A percentile compares a stretch with the other conserved stretches of the same genome.
Evolutionary conservation across 2,113 vertebrate species (phyloP).

Genomic region (Probosciger aterrimus): DNA sequence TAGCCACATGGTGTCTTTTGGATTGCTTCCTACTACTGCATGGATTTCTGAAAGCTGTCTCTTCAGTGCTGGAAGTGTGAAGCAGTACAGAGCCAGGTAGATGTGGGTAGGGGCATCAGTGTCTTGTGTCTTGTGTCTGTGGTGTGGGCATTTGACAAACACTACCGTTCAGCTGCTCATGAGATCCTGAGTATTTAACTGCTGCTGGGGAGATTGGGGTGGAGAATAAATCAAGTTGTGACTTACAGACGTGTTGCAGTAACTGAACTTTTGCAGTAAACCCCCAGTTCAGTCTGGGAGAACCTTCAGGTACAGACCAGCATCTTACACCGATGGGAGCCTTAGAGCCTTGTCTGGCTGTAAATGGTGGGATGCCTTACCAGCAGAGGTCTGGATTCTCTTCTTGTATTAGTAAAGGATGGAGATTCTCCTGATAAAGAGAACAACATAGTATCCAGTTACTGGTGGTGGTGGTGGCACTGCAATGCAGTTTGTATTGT

Average conservation of each 20-base stretch:
- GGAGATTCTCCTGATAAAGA: background rate
- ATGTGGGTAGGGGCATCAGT: background rate
- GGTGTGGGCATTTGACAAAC: background rate
- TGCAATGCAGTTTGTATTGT: background rate
- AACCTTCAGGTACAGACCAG: background rate
- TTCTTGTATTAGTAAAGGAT: rapidly evolving
- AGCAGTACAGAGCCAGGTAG: background rate
- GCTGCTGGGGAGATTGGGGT: background rate
- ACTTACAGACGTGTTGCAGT: background rate
- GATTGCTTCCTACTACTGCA: background rate
- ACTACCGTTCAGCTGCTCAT: rapidly evolving
- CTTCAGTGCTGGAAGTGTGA: background rate
- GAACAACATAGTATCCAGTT: background rate
- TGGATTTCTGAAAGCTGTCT: background rate
- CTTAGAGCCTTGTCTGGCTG: background rate
- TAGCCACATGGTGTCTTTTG: background rate
- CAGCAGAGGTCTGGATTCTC: rapidly evolving
- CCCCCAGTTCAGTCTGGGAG: rapidly evolving
- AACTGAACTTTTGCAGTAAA: background rate
- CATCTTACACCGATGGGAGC: background rate
- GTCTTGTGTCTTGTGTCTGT: background rate
- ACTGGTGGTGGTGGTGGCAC: background rate
- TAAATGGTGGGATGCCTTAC: background rate
- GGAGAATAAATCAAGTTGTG: background rate
- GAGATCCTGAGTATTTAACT: background rate